Base-by-base conservation (phyloP, 2,113 vertebrate species). In the Etheostoma spectabile region DNA sequence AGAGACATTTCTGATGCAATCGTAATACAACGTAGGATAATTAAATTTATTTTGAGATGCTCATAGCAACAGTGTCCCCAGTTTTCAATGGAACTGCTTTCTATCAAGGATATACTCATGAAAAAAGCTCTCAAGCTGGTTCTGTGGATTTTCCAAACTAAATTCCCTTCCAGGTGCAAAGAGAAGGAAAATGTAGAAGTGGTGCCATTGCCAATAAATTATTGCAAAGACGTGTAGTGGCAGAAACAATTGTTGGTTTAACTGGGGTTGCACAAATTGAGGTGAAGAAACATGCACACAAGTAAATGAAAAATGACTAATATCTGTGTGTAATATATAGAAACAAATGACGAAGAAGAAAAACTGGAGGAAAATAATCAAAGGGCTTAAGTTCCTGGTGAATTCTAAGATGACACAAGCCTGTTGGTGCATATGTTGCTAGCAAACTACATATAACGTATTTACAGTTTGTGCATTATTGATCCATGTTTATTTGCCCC, bases 1-100 rank as follows among this genome's bases (percentile, higher is more conserved):
- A 52, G 42, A 27, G 22, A 68, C 42, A 85, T 83, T 80, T 80
- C 51, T 62, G 18, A 62, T 30, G 24, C 21, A 14, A 69, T 35
- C 48, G 30, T 16, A 83, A 21, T 11, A 72, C 8, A 69, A 33
- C 24, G 1, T 46, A 45, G 15, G 33, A 30, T 33, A 56, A 55
- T 57, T 19, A 5, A 8, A n/a, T 60, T 65, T 1, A 64, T 6
- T 49, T 35, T 56, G 16, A 61, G 65, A 27, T 62, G 15, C 10
- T 46, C 14, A 61, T 15, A n/a, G 18, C 18, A 71, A 64, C 24
- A 63, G 5, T 8, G 19, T 74, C 46, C 6, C 15, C 1, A 8
- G 10, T 21, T 55, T 73, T 78, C 13, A 22, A 27, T 24, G 13
- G 6, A n/a, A 27, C 22, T 33, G 49, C 12, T 74, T 24, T 77